Conservation (phyloP, 1,140 invertebrate genomes). For the Teleopsis dalmanni region DNA sequence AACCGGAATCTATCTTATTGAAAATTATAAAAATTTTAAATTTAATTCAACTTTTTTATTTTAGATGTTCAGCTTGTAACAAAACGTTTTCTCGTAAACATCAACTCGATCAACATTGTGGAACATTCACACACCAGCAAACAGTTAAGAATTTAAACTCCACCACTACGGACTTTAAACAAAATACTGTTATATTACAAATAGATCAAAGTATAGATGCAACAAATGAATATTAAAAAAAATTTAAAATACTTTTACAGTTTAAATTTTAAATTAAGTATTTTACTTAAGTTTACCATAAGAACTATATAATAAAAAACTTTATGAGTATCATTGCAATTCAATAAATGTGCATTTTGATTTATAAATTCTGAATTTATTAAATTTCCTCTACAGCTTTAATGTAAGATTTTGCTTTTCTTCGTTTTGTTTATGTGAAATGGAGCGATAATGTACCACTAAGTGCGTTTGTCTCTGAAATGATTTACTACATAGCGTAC, state of each 20-base stretch:
- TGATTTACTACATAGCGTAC: conserved; percentile 8
- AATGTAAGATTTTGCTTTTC: conserved; percentile 4
- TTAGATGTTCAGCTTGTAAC: conserved; percentile 35
- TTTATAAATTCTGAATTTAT: no score
- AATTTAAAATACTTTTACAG: no score
- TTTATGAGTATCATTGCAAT: no score
- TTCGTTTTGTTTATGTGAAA: conserved; percentile 12
- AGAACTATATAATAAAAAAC: no score
- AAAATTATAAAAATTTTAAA: no score
- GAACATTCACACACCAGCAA: conserved; percentile 39
- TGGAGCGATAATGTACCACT: conserved; percentile 1
- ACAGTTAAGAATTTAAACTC: conserved; percentile 24
- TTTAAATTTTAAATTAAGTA: no score
- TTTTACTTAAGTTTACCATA: no score
- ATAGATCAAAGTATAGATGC: no score
- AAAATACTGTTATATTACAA: no score
- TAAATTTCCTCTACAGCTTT: background rate
- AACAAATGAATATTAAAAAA: no score
- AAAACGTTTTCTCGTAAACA: conserved; percentile 41
- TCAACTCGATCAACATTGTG: conserved; percentile 36
- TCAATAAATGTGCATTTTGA: no score
- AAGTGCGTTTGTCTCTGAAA: conserved; percentile 11
- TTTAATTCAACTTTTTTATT: conserved; percentile 8
- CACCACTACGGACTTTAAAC: background rate
- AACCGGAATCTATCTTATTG: no score